Percentiles rank a stretch among this genome's conserved stretches.
Evolutionary conservation across 2,113 vertebrate species (phyloP).

Genomic region (Pogonocichla stellata): DNA sequence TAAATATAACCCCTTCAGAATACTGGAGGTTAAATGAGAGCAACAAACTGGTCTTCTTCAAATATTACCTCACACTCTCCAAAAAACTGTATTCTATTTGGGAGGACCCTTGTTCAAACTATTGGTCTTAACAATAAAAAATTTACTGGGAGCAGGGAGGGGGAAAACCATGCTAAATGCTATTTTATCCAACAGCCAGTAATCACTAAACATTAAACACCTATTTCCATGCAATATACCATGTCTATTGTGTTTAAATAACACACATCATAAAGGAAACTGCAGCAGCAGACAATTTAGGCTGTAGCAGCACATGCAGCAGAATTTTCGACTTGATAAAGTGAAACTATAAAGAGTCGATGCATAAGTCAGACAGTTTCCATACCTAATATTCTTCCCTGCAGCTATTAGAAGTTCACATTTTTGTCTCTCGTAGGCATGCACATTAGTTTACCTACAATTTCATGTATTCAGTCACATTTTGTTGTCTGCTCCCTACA

Average conservation of each 20-base stretch:
- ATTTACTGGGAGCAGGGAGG: not conserved
- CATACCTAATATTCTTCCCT: conserved; percentile 42
- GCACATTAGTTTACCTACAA: conserved; percentile 33
- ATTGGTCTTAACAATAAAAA: conserved; percentile 50
- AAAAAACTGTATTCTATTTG: conserved; percentile 36
- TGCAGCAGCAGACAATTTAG: conserved; percentile 58
- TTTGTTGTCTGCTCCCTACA: conserved; percentile 13
- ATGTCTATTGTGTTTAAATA: conserved; percentile 65
- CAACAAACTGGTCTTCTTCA: conserved; percentile 48
- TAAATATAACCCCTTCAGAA: conserved; percentile 88
- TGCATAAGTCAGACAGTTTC: conserved; percentile 33
- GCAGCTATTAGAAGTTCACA: conserved; percentile 36
- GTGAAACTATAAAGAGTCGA: conserved; percentile 47
- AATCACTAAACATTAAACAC: conserved; percentile 45
- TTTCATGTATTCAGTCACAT: conserved; percentile 40
- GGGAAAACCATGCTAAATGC: not conserved
- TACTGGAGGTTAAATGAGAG: conserved; percentile 83
- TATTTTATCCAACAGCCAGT: conserved; percentile 32
- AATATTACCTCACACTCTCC: conserved; percentile 44
- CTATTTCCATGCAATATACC: conserved; percentile 39
- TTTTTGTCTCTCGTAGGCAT: conserved; percentile 39
- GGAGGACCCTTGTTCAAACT: not conserved
- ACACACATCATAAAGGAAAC: conserved; percentile 45
- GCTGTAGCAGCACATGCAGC: conserved; percentile 19
- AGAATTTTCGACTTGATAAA: conserved; percentile 65